phyloP scores from a whole-genome alignment of 2,888 invertebrate genomes.

The Dryocosmus kuriphilus region DNA sequence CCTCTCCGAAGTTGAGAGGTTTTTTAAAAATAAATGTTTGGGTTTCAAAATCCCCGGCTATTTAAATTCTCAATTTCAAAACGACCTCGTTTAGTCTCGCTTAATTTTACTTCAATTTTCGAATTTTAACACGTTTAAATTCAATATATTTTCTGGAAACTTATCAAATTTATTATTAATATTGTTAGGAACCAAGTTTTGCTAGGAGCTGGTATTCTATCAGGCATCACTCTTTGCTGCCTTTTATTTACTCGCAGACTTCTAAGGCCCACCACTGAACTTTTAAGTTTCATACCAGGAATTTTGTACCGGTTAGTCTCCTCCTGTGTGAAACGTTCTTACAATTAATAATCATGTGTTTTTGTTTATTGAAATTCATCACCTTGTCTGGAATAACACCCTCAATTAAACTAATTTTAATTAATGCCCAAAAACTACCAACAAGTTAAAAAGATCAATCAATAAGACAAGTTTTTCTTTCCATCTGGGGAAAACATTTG shows the following conservation, averaged over 20 bases:
- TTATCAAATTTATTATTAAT: constrained; percentile 2
- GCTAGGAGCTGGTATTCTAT: constrained; percentile 62
- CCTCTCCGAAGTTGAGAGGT: not conserved
- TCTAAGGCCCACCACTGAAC: constrained; percentile 49
- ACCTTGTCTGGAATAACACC: not conserved
- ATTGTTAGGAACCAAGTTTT: constrained; percentile 63
- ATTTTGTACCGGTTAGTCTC: constrained; percentile 63
- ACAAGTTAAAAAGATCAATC: not conserved
- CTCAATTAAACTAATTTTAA: not conserved
- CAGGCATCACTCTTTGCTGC: constrained; percentile 63
- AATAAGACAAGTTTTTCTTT: too few relatives aligned
- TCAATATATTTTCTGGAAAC: too few relatives aligned
- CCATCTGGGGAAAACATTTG: too few relatives aligned
- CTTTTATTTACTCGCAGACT: constrained; percentile 61
- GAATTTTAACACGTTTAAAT: too few relatives aligned
- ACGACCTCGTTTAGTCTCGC: too few relatives aligned
- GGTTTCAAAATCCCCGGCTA: too few relatives aligned
- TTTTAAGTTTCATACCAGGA: constrained; percentile 62
- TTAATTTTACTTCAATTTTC: too few relatives aligned
- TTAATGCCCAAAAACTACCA: not conserved
- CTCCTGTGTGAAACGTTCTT: not conserved
- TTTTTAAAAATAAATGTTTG: too few relatives aligned
- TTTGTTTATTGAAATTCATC: not conserved
- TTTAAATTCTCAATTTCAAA: too few relatives aligned
- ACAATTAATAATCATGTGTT: not conserved